These are phyloP conservation scores for Agapostemon virescens DNA, from an alignment of 2,888 invertebrate genomes.

Conservation along the genomic window DNA sequence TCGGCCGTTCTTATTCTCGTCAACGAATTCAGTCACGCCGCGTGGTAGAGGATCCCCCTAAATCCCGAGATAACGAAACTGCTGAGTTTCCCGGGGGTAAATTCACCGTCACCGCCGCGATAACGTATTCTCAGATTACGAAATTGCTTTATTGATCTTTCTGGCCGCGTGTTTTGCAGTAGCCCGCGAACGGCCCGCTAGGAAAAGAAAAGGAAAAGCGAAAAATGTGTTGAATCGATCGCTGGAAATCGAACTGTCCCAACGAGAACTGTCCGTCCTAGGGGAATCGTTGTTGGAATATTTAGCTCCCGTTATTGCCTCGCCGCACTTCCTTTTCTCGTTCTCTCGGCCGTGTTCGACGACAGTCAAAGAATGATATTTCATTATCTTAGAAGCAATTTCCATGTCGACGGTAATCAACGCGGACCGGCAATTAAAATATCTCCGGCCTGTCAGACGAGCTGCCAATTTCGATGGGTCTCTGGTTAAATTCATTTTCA, in stretches of 20 bases:
- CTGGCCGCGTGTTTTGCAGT: background rate
- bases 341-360: background rate
- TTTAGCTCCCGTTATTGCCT: background rate
- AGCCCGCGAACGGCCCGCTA: background rate
- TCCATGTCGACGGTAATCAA: background rate
- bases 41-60: background rate
- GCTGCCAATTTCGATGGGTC: background rate
- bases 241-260: background rate
- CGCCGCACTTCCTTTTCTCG: background rate
- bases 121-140: constrained; percentile 7
- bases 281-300: background rate
- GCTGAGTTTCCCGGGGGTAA: background rate
- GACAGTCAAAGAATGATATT: background rate
- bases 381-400: background rate
- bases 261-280: background rate
- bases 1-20: background rate
- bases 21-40: background rate
- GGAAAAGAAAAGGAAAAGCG: no score
- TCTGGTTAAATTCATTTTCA: background rate
- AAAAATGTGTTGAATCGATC: background rate
- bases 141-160: constrained; percentile 4
- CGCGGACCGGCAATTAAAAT: background rate
- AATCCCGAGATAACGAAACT: constrained; percentile 9
- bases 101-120: background rate
- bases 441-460: background rate